These are phyloP conservation scores for Lepidurus couesii DNA, from an alignment of 1,140 invertebrate species.

Conservation along the genomic window DNA sequence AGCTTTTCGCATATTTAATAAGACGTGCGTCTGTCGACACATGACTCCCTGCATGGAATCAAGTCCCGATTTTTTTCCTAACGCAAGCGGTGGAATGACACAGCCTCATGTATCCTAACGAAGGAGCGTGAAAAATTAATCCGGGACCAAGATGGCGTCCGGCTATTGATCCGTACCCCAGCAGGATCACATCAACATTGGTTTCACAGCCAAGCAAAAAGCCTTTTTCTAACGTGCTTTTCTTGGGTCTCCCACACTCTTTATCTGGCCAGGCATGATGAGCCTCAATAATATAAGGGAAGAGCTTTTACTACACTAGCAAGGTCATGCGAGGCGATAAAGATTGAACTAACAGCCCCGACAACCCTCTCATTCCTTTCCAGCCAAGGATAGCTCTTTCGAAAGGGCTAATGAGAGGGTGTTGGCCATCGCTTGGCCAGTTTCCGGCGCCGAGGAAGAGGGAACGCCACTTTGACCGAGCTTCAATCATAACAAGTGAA, in stretches of 20 bases:
- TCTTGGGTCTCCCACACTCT: conserved; percentile 6
- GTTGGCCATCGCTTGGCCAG: conserved; percentile 20
- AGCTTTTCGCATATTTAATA: background rate
- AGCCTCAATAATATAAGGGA: background rate
- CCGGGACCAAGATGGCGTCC: background rate
- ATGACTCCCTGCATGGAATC: background rate
- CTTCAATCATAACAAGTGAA: background rate
- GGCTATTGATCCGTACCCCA: conserved; percentile 11
- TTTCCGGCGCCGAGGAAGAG: conserved; percentile 12
- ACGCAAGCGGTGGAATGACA: background rate
- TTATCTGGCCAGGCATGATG: conserved; percentile 17
- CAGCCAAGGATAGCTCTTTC: background rate
- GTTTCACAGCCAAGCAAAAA: background rate
- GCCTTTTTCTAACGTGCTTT: conserved; percentile 2
- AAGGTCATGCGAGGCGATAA: conserved; percentile 21
- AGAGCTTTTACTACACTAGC: conserved; percentile 8
- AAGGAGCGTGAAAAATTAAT: conserved; percentile 12
- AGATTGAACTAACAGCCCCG: conserved; percentile 1
- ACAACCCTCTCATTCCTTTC: background rate
- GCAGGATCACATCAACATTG: conserved; percentile 13
- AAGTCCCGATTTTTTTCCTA: background rate
- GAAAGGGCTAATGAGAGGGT: conserved; percentile 17
- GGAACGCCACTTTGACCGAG: background rate
- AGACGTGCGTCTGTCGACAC: background rate
- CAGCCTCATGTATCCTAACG: background rate